These are phyloP conservation scores for Trichacis sp. DNA, from an alignment of 2,888 invertebrate genomes.

Conservation along the genomic window DNA sequence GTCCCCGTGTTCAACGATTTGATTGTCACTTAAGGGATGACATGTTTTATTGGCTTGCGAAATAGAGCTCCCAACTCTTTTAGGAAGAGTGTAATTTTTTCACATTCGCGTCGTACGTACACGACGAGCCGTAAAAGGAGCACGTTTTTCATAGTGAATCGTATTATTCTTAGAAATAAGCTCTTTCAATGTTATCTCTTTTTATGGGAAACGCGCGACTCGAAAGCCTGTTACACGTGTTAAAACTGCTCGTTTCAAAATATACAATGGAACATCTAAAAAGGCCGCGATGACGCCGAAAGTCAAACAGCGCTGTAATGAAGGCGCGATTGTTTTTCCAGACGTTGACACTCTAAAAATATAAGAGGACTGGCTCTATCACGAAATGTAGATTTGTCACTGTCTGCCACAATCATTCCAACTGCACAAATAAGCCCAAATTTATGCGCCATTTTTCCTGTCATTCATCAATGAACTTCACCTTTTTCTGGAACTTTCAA, in stretches of 20 bases:
- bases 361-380: conserved; percentile 12
- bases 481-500: conserved; percentile 41
- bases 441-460: conserved; percentile 1
- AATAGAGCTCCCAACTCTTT: too few species aligned
- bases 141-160: conserved; percentile 1
- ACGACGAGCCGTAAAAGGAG: conserved; percentile 18
- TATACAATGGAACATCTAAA: not conserved
- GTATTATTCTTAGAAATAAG: conserved; percentile 3
- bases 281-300: conserved; percentile 2
- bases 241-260: not conserved
- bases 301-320: conserved; percentile 30
- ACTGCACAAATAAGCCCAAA: conserved; percentile 35
- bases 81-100: too few species aligned
- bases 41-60: too few species aligned
- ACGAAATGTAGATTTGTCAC: conserved; percentile 30
- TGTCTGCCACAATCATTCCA: conserved; percentile 8
- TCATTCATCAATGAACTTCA: not conserved
- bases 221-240: conserved; percentile 9
- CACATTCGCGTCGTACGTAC: conserved; percentile 6
- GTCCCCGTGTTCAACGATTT: too few species aligned
- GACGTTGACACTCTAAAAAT: conserved; percentile 29
- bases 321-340: conserved; percentile 31
- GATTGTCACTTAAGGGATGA: too few species aligned
- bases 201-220: conserved; percentile 3
- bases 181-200: conserved; percentile 2